Conservation (phyloP, 2,113 vertebrate genomes). For the Syngnathus typhle region DNA sequence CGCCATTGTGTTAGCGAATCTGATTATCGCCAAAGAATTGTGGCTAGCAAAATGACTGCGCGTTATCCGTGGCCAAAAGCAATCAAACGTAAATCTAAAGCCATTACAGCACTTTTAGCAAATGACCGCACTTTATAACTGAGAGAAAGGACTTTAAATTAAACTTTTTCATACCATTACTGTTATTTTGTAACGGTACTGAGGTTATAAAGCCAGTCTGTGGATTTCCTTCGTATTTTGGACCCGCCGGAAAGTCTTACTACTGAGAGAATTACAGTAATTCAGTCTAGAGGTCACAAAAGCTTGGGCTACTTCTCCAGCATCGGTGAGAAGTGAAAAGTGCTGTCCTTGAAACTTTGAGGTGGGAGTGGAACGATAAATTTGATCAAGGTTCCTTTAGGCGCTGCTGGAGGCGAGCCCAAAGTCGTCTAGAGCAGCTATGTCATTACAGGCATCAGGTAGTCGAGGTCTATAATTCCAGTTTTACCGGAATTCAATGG, state of each 20-base stretch:
- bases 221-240: background rate
- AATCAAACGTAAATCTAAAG: conserved; percentile 33
- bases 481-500: background rate
- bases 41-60: conserved; percentile 1
- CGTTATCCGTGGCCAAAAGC: conserved; percentile 10
- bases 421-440: background rate
- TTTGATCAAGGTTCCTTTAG: background rate
- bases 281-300: conserved; percentile 2
- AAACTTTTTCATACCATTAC: background rate
- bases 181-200: background rate
- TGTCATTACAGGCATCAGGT: background rate
- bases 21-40: conserved; percentile 40
- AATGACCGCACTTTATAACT: background rate
- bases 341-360: background rate
- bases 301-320: background rate
- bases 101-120: background rate
- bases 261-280: background rate
- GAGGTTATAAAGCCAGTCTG: background rate
- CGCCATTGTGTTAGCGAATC: conserved; percentile 40
- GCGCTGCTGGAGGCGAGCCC: background rate
- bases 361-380: background rate
- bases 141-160: background rate
- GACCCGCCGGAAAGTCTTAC: background rate
- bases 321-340: background rate
- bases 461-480: background rate